Evolutionary conservation across 2,113 vertebrate species (phyloP).

Genomic region (Oceanites oceanicus): DNA sequence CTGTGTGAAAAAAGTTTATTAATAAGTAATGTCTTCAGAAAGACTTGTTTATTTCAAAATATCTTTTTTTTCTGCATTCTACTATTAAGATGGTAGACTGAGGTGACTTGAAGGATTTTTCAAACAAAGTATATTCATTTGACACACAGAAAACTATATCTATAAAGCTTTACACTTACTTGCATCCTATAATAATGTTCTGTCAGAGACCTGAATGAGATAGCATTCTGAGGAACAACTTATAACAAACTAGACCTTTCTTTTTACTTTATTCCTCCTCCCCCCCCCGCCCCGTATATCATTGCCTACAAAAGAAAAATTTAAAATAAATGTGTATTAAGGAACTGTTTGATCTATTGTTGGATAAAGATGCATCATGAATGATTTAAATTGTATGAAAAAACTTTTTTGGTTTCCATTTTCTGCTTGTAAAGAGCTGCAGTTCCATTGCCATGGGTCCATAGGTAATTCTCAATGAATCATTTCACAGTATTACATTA

Average conservation of each 20-base stretch:
- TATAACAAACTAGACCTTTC: background rate
- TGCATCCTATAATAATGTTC: background rate
- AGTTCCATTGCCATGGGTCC: background rate
- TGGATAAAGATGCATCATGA: background rate
- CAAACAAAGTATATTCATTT: background rate
- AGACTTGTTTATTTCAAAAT: background rate
- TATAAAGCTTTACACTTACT: background rate
- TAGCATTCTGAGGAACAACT: background rate
- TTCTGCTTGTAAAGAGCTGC: background rate
- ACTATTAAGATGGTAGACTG: background rate
- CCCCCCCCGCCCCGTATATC: rapidly evolving
- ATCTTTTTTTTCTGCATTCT: background rate
- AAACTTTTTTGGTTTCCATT: background rate
- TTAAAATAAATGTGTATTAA: background rate
- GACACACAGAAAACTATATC: background rate
- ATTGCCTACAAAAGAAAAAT: background rate
- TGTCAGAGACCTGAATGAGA: background rate
- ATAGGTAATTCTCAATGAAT: slow-evolving; percentile 41
- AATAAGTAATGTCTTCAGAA: background rate
- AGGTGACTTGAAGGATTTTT: background rate
- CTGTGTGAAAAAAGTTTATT: background rate
- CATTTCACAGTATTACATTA: slow-evolving; percentile 42
- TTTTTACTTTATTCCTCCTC: background rate
- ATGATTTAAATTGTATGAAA: background rate
- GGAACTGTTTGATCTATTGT: background rate